Conservation (phyloP, 2,888 invertebrate species). For the Patella caerulea region DNA sequence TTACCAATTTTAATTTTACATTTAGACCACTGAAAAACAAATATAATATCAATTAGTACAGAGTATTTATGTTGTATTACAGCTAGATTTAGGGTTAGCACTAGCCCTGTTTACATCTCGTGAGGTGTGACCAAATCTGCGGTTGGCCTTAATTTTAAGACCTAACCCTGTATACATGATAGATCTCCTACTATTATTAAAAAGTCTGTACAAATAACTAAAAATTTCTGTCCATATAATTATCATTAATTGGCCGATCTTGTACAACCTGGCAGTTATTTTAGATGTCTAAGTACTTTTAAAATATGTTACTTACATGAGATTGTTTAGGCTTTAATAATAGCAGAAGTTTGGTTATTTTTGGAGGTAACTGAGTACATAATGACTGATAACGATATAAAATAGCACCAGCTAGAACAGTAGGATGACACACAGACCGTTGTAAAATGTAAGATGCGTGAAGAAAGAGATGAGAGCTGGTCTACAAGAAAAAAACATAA, state of each 20-base stretch:
- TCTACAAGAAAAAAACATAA: constrained; percentile 75
- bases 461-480: constrained; percentile 87
- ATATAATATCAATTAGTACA: background rate
- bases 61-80: no score
- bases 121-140: no score
- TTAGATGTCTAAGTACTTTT: background rate
- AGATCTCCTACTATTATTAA: no score
- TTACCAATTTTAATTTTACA: constrained; percentile 41
- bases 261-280: no score
- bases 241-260: no score
- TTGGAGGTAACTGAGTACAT: constrained; percentile 55
- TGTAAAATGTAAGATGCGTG: constrained; percentile 90
- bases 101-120: no score
- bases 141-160: no score
- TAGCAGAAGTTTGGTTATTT: constrained; percentile 50
- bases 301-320: constrained; percentile 35
- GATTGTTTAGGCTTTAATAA: constrained; percentile 51
- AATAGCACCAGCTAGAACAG: constrained; percentile 87
- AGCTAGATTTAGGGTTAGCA: no score
- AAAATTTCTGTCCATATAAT: no score
- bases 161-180: no score
- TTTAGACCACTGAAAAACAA: constrained; percentile 41
- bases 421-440: constrained; percentile 83
- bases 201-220: no score
- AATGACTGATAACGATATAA: constrained; percentile 71